A percentile compares a stretch with the other conserved stretches of the same genome.
Conservation (phyloP, 2,888 invertebrate genomes). For the Ariolimax columbianus region DNA sequence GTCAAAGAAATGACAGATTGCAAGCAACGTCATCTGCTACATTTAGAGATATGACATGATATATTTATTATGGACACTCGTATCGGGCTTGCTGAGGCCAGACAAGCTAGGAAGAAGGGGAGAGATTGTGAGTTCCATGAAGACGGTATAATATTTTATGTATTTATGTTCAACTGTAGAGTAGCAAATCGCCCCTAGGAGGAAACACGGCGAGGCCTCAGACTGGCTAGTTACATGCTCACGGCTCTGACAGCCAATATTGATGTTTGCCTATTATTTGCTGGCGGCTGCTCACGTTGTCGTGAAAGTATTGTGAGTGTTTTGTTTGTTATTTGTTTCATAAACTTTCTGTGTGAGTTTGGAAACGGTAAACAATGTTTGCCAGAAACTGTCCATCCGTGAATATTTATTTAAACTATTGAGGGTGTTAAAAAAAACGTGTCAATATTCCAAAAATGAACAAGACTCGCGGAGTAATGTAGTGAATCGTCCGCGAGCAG, state of each 20-base stretch:
- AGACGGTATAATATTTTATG: no score
- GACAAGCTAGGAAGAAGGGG: no score
- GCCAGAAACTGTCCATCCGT: not conserved
- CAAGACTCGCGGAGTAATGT: not conserved
- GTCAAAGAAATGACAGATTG: no score
- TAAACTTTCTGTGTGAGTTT: not conserved
- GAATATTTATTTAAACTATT: constrained; percentile 2
- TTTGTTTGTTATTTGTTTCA: not conserved
- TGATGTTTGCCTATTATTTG: constrained; percentile 6
- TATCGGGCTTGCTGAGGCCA: no score
- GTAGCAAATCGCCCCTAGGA: not conserved
- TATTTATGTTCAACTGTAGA: not conserved
- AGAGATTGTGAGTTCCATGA: no score
- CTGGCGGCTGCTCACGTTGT: not conserved
- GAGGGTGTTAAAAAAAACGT: not conserved
- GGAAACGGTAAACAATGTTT: not conserved
- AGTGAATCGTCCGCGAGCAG: not conserved
- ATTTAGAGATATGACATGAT: no score
- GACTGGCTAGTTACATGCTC: not conserved
- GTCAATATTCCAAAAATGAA: not conserved
- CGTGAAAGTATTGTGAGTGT: not conserved
- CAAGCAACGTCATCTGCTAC: no score
- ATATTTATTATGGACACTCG: no score
- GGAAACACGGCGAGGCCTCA: not conserved
- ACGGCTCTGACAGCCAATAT: not conserved